These are phyloP conservation scores for Oxyteleia sp. DNA, from an alignment of 2,888 invertebrate genomes.

Conservation along the genomic window DNA sequence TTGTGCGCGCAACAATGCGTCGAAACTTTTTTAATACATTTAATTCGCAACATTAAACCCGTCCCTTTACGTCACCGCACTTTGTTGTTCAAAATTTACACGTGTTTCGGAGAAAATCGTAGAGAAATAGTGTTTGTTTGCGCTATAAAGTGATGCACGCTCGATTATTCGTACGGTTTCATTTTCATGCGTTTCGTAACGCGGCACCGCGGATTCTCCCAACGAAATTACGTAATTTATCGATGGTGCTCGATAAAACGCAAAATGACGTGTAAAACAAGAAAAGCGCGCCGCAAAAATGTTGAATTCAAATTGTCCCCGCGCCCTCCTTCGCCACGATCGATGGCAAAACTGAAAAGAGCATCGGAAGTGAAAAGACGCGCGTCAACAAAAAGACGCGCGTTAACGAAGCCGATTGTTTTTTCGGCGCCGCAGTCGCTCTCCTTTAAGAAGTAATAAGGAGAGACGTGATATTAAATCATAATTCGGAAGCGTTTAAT, in stretches of 20 bases:
- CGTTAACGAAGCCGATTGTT: slow-evolving; percentile 48
- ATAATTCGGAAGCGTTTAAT: slow-evolving; percentile 54
- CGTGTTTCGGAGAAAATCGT: neutral
- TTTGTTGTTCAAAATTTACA: neutral
- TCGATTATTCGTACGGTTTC: slow-evolving; percentile 22
- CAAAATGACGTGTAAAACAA: slow-evolving; percentile 11
- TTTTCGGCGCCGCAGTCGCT: neutral
- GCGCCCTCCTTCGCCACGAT: neutral
- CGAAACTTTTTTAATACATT: slow-evolving; percentile 5
- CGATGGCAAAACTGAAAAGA: slow-evolving; percentile 10
- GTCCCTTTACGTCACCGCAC: neutral
- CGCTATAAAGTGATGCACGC: slow-evolving; percentile 1
- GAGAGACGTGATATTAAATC: slow-evolving; percentile 36
- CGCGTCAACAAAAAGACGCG: slow-evolving; percentile 19
- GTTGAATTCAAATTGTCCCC: slow-evolving; percentile 14
- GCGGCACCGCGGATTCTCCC: neutral
- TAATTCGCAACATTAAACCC: slow-evolving; percentile 2
- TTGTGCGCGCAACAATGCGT: neutral
- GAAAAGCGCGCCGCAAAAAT: slow-evolving; percentile 1
- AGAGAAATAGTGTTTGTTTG: neutral
- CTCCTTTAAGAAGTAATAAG: slow-evolving; percentile 45
- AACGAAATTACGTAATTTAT: slow-evolving; percentile 26
- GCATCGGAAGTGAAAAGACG: neutral
- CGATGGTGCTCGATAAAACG: neutral
- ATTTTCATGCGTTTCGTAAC: slow-evolving; percentile 34